Evolutionary conservation across 2,888 invertebrate genomes (phyloP).

Genomic region (Yponomeuta cagnagella): DNA sequence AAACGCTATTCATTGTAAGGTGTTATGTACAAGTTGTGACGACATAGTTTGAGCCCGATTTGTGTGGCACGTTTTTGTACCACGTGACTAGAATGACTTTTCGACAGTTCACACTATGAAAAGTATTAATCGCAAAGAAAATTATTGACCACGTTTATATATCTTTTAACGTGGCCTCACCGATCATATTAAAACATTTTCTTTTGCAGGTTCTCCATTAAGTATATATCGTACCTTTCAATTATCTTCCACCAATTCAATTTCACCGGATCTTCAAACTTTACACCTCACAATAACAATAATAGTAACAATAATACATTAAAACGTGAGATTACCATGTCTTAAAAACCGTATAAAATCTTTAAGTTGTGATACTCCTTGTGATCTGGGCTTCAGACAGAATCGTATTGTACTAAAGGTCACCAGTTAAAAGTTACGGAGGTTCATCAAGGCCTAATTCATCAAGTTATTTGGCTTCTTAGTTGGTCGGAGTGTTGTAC

Average conservation of each 20-base stretch:
- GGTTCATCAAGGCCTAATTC: not conserved
- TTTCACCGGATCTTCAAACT: not conserved
- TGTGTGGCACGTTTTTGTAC: too few relatives aligned
- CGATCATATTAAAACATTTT: too few relatives aligned
- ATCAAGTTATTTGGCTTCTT: not conserved
- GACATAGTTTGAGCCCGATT: too few relatives aligned
- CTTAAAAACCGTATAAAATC: slow-evolving; percentile 17
- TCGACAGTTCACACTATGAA: too few relatives aligned
- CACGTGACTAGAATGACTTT: too few relatives aligned
- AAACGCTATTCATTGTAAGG: too few relatives aligned
- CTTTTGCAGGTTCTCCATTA: too few relatives aligned
- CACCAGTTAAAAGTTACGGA: not conserved
- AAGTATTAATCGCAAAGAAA: too few relatives aligned
- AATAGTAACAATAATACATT: not conserved
- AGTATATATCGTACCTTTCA: not conserved
- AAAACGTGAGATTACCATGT: not conserved
- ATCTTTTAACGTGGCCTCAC: too few relatives aligned
- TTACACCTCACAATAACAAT: slow-evolving; percentile 1
- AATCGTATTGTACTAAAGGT: not conserved
- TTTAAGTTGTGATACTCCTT: not conserved
- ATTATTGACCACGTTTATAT: too few relatives aligned
- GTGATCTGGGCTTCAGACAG: not conserved
- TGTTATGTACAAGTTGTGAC: too few relatives aligned
- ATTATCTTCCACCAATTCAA: not conserved
- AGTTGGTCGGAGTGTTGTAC: not conserved